phyloP scores from a whole-genome alignment of 2,797 vertebrate genomes.

The Squalus acanthias region DNA sequence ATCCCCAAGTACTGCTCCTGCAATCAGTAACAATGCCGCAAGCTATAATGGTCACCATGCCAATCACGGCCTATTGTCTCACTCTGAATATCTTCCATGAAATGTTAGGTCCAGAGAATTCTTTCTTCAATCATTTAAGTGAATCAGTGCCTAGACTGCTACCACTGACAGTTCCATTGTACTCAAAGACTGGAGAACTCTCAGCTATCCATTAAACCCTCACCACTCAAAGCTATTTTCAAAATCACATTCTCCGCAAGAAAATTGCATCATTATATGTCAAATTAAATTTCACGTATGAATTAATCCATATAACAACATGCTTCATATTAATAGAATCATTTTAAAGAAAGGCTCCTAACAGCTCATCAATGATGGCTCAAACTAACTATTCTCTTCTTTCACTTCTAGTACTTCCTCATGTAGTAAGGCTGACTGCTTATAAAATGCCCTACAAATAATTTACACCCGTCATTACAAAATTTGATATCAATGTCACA shows the following conservation, averaged over 20 bases:
- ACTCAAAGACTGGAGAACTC: background rate
- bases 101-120: background rate
- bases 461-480: background rate
- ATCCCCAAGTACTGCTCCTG: background rate
- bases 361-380: background rate
- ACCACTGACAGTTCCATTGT: background rate
- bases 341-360: background rate
- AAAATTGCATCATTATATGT: background rate
- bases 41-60: background rate
- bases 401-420: background rate
- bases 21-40: background rate
- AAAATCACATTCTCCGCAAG: background rate
- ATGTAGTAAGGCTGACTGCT: background rate
- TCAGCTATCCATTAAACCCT: background rate
- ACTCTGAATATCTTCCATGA: background rate
- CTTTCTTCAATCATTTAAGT: background rate
- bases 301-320: slow-evolving; percentile 14
- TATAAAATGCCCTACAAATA: background rate
- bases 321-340: background rate
- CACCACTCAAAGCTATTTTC: background rate
- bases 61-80: background rate
- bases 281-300: background rate
- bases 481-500: background rate
- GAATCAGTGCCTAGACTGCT: background rate
- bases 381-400: background rate